Evolutionary conservation across 1,140 invertebrate species (phyloP), one percentile per base, ranked within the genome.

Genomic region (Tetragnatha versicolor): DNA sequence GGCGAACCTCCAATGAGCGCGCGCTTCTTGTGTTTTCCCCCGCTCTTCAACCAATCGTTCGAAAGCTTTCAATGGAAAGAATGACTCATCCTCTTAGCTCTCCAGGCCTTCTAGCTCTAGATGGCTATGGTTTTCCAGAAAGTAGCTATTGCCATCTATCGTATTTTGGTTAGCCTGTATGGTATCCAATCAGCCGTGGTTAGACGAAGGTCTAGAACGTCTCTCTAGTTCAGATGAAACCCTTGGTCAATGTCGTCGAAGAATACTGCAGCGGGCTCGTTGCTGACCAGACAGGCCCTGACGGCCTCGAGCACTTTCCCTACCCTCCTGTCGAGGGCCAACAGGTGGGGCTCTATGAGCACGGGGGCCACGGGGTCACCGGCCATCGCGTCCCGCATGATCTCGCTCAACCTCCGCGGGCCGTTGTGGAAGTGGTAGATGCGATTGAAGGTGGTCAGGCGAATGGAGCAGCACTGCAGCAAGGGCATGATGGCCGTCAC

Each of bases 401-500:
- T 87, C 58, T 89, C 88, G 80, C 95, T 95, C 42, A 98, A 87
- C 68, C 90, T 90, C 22, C 89, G 88, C 53, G 91, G 90, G 2
- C 93, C 93, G 82, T 92, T 93, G 85, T 97, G 94, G 83, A 92
- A 95, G 81, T 93, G 94, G 6, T 94, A 84, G 68, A 97, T 86
- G 20, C 89, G 92, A 47, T 88, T 85, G 3, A 96, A 87, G 3
- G 94, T 97, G 14, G 90, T 90, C 82, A 91, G 90, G 45, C 94
- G 88, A 68, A 97, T 91, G 82, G 94, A 87, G 84, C 95, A 97
- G 84, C 95, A 97, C 85, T 99, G 97, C 80, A 95, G 88, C 3
- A 99, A 85, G 0, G 97, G 97, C 5, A 95, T 94, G 66, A 99
- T 87, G 82, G 98, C 98, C 60, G 94, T 93, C 53, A 96, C 88